Conservation (phyloP, 2,113 vertebrate species). For the Neogobius melanostomus region DNA sequence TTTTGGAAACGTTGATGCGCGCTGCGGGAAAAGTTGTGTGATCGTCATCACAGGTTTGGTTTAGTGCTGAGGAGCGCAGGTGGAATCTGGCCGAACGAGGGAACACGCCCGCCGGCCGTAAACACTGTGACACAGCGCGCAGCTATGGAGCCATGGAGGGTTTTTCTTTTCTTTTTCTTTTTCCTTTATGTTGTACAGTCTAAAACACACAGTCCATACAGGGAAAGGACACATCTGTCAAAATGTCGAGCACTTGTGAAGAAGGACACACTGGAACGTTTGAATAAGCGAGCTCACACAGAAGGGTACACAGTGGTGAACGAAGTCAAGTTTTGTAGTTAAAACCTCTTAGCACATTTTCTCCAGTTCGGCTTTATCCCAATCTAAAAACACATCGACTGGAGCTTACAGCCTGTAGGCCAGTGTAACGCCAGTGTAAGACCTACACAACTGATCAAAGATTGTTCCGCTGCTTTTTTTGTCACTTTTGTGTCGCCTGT, state of each 20-base stretch:
- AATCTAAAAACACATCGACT: no score
- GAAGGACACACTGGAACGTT: background rate
- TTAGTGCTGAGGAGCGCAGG: background rate
- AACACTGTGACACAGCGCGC: constrained; percentile 29
- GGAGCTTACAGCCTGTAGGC: no score
- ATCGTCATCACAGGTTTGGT: background rate
- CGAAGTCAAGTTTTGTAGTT: no score
- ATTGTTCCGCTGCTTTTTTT: no score
- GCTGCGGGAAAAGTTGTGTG: background rate
- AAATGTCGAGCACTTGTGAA: background rate
- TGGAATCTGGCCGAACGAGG: constrained; percentile 66
- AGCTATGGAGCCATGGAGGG: background rate
- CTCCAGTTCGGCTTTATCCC: no score
- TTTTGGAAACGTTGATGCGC: background rate
- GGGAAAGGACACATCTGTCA: background rate
- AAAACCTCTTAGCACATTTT: no score
- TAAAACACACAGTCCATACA: background rate
- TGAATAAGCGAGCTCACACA: background rate
- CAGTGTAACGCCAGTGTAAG: no score
- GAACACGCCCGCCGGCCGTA: constrained; percentile 50
- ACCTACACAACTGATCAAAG: no score
- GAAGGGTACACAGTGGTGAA: background rate
- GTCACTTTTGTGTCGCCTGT: no score
- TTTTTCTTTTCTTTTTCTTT: constrained; percentile 14
- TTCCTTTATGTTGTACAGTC: no score